Evolutionary conservation across 2,888 invertebrate species (phyloP).

Genomic region (Nephrocerus scutellatus): DNA sequence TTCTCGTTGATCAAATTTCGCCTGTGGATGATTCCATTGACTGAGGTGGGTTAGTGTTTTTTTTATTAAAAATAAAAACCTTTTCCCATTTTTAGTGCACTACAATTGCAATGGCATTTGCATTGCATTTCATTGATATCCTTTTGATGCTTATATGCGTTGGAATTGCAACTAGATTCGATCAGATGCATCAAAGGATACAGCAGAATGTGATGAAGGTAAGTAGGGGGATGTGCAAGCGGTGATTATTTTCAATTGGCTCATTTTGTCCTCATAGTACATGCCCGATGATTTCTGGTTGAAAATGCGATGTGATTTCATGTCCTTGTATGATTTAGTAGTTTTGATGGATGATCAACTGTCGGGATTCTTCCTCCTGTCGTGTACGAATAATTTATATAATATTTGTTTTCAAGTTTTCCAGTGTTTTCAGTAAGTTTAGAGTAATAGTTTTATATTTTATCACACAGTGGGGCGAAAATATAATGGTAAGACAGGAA

Average conservation of each 20-base stretch:
- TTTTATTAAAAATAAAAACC: no score
- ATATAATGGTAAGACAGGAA: background rate
- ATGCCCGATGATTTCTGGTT: constrained; percentile 61
- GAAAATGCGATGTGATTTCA: constrained; percentile 58
- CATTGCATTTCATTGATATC: constrained; percentile 68
- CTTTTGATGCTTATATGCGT: constrained; percentile 62
- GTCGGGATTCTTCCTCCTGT: constrained; percentile 58
- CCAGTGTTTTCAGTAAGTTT: constrained; percentile 45
- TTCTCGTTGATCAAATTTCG: constrained; percentile 33
- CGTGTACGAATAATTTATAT: constrained; percentile 64
- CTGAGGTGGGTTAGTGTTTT: constrained; percentile 32
- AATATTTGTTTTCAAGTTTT: constrained; percentile 68
- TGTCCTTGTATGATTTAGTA: constrained; percentile 56
- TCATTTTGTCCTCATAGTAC: constrained; percentile 19
- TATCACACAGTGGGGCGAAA: no score
- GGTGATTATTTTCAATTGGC: constrained; percentile 4
- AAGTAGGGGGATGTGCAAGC: constrained; percentile 12
- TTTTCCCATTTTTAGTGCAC: constrained; percentile 32
- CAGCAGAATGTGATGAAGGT: constrained; percentile 47
- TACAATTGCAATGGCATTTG: constrained; percentile 53
- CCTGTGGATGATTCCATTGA: constrained; percentile 31
- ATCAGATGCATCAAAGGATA: constrained; percentile 53
- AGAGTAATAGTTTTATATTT: background rate
- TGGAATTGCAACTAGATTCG: constrained; percentile 58
- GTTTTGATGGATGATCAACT: constrained; percentile 55